These are phyloP conservation scores for Colinus virginianus DNA, from an alignment of 2,113 vertebrate species.

Conservation along the genomic window DNA sequence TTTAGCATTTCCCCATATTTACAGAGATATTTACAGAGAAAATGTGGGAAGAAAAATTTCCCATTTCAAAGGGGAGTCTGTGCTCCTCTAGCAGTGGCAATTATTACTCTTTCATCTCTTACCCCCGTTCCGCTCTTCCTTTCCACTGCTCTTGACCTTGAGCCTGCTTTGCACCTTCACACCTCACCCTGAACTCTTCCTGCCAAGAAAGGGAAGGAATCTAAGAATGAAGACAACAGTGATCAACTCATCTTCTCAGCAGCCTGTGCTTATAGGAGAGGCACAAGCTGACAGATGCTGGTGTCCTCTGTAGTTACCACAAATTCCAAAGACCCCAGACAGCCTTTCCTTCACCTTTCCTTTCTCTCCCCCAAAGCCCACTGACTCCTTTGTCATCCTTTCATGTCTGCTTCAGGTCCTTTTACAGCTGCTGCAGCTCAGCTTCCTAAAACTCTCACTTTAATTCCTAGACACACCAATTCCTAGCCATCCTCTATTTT, in stretches of 20 bases:
- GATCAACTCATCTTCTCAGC: background rate
- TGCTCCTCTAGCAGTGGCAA: fast-evolving
- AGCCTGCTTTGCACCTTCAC: background rate
- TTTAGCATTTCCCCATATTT: background rate
- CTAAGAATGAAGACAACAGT: background rate
- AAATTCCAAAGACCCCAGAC: background rate
- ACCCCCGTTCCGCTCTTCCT: background rate
- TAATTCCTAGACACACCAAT: background rate
- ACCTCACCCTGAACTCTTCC: background rate
- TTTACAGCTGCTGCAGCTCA: background rate
- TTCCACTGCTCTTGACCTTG: background rate
- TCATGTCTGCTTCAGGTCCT: background rate
- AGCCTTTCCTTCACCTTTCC: background rate
- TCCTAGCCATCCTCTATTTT: background rate
- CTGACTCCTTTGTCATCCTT: fast-evolving
- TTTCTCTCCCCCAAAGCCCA: background rate
- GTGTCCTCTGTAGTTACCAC: background rate
- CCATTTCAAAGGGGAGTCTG: background rate
- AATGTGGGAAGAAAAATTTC: background rate
- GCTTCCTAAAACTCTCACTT: background rate
- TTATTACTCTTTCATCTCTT: background rate
- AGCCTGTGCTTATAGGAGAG: background rate
- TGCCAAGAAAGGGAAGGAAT: background rate
- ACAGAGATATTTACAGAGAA: background rate
- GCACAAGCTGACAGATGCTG: background rate